A percentile compares a stretch with the other conserved stretches of the same genome.
phyloP scores from a whole-genome alignment of 2,113 vertebrate genomes.

The Tretioscincus oriximinensis region DNA sequence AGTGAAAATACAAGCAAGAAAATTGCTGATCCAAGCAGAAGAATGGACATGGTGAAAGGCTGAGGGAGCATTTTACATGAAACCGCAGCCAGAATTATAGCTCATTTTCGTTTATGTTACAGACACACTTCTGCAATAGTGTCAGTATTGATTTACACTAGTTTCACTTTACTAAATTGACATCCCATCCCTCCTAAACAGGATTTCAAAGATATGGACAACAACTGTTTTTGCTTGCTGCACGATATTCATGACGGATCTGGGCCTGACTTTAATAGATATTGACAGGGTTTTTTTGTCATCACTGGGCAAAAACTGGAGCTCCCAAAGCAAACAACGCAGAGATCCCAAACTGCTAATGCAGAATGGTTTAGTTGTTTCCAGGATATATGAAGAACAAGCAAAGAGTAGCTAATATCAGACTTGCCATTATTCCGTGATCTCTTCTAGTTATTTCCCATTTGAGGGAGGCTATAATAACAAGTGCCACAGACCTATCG shows the following conservation, averaged over 20 bases:
- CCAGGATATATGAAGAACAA: neutral
- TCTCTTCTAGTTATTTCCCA: neutral
- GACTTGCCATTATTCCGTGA: neutral
- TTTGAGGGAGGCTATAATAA: too few species aligned
- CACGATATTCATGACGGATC: neutral
- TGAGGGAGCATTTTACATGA: neutral
- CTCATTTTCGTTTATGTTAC: slow-evolving; percentile 4
- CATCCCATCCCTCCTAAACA: slow-evolving; percentile 2
- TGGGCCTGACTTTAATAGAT: too few species aligned
- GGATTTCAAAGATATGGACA: neutral
- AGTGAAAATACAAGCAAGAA: slow-evolving; percentile 33
- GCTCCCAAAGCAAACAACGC: neutral
- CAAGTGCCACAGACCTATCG: too few species aligned
- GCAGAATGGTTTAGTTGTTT: neutral
- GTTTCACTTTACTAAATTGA: neutral
- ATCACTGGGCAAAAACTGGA: neutral
- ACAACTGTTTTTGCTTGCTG: neutral
- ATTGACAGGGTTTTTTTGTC: neutral
- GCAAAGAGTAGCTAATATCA: neutral
- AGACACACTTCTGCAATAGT: slow-evolving; percentile 18
- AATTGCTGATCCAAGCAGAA: slow-evolving; percentile 51
- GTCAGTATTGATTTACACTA: slow-evolving; percentile 21
- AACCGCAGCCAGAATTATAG: neutral
- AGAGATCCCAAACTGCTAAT: neutral
- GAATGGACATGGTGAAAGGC: slow-evolving; percentile 3